Percentiles rank a stretch among this genome's conserved stretches.
Evolutionary conservation across 2,888 invertebrate species (phyloP).

Genomic region (Ormyrus pomaceus): DNA sequence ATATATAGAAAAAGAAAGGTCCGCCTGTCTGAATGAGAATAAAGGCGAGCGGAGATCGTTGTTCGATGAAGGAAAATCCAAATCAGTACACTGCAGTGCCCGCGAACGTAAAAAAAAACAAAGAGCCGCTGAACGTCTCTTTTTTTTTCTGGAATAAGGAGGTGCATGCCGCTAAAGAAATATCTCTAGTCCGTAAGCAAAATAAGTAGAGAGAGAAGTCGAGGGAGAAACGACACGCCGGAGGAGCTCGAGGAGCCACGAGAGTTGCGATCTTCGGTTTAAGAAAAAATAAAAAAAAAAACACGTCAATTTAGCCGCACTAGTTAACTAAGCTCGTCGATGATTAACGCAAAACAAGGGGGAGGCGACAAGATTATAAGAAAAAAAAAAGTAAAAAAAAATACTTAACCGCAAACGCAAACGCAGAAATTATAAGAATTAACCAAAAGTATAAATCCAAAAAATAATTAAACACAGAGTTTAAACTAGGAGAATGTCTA

Average conservation of each 20-base stretch:
- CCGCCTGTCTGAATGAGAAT: constrained; percentile 24
- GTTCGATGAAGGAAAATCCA: constrained; percentile 22
- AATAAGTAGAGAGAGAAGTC: constrained; percentile 4
- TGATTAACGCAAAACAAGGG: constrained; percentile 30
- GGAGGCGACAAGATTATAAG: no score
- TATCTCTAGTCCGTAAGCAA: constrained; percentile 31
- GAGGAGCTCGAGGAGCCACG: constrained; percentile 20
- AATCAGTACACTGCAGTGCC: constrained; percentile 35
- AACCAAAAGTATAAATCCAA: constrained; percentile 5
- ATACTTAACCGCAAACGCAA: constrained; percentile 29
- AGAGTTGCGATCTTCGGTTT: constrained; percentile 64
- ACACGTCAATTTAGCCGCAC: constrained; percentile 75
- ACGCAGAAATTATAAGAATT: constrained; percentile 31
- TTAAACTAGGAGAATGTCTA: no score
- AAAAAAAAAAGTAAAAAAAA: constrained; percentile 36
- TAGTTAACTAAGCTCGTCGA: constrained; percentile 69
- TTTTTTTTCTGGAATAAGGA: neutral
- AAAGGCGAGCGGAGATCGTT: constrained; percentile 14
- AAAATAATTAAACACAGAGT: no score
- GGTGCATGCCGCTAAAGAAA: constrained; percentile 38
- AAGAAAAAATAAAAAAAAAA: constrained; percentile 60
- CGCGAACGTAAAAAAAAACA: constrained; percentile 1
- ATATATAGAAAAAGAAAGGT: constrained; percentile 4
- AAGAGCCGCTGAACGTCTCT: constrained; percentile 5
- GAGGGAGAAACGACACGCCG: neutral